These are phyloP conservation scores for Orussus abietinus DNA, from an alignment of 1,140 invertebrate species.

Conservation along the genomic window DNA sequence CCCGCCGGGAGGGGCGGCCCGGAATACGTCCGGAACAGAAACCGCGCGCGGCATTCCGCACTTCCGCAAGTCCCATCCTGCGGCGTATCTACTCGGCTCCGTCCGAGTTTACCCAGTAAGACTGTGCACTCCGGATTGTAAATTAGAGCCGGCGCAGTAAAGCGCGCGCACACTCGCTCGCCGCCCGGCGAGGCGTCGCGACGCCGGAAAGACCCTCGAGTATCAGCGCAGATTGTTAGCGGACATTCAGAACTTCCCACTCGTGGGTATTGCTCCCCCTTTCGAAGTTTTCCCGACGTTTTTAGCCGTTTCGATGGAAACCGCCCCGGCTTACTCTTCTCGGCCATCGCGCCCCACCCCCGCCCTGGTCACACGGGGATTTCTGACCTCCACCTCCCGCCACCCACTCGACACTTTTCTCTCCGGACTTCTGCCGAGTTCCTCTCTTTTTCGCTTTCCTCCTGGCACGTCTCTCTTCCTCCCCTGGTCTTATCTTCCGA, in stretches of 20 bases:
- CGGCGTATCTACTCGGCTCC: no score
- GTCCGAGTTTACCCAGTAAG: no score
- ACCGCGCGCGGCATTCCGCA: no score
- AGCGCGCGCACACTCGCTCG: no score
- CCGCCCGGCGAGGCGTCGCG: no score
- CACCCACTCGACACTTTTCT: conserved; percentile 9
- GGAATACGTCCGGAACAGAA: no score
- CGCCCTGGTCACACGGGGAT: conserved; percentile 1
- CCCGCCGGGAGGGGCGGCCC: no score
- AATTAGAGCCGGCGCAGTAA: no score
- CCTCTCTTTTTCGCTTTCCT: conserved; percentile 1
- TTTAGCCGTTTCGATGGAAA: conserved; percentile 15
- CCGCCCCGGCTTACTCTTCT: not conserved
- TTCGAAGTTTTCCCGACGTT: conserved; percentile 31
- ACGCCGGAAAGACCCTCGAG: conserved; percentile 6
- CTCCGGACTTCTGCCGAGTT: conserved; percentile 8
- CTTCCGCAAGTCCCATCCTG: no score
- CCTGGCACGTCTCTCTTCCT: not conserved
- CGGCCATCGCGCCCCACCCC: no score
- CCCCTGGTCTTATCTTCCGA: not conserved
- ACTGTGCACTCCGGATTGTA: no score
- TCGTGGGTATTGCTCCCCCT: conserved; percentile 33
- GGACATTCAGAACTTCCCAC: conserved; percentile 41
- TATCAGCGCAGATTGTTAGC: conserved; percentile 37
- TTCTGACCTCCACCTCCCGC: not conserved